Conservation (phyloP, 2,797 vertebrate species). For the Rhodeus uyekii region DNA sequence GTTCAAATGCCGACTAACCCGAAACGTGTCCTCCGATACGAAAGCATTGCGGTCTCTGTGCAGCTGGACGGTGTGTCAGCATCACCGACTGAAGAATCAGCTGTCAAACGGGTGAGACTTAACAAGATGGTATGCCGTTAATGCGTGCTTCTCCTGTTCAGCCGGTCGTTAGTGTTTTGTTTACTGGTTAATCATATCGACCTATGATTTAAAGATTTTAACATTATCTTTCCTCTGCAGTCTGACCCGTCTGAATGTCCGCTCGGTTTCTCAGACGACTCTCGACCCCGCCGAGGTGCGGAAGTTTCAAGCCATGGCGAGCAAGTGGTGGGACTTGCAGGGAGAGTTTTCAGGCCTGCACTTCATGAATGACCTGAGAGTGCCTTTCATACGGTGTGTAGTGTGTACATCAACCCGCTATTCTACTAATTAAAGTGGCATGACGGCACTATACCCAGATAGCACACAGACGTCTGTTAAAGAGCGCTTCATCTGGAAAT, state of each 20-base stretch:
- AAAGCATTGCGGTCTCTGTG: constrained; percentile 32
- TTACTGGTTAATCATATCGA: background rate
- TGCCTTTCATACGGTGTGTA: constrained; percentile 92
- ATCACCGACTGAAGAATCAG: constrained; percentile 49
- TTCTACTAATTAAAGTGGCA: background rate
- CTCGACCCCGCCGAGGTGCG: constrained; percentile 86
- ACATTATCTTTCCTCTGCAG: background rate
- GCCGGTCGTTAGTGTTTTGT: background rate
- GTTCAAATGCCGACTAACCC: background rate
- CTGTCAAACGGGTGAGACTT: constrained; percentile 31
- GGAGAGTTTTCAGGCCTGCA: constrained; percentile 89
- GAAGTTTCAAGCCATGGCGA: constrained; percentile 85
- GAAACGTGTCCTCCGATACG: background rate
- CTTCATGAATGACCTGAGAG: constrained; percentile 93
- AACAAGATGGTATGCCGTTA: background rate
- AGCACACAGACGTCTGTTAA: too few relatives aligned
- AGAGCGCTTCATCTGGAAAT: too few relatives aligned
- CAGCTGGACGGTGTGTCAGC: constrained; percentile 62
- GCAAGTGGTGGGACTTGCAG: constrained; percentile 93
- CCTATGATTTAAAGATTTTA: background rate
- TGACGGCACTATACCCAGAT: background rate
- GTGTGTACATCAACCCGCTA: background rate
- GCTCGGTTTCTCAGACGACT: constrained; percentile 72
- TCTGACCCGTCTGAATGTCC: constrained; percentile 38
- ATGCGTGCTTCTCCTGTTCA: background rate